These are phyloP conservation scores for Limnephilus rhombicus DNA, from an alignment of 2,888 invertebrate genomes.

Conservation along the genomic window DNA sequence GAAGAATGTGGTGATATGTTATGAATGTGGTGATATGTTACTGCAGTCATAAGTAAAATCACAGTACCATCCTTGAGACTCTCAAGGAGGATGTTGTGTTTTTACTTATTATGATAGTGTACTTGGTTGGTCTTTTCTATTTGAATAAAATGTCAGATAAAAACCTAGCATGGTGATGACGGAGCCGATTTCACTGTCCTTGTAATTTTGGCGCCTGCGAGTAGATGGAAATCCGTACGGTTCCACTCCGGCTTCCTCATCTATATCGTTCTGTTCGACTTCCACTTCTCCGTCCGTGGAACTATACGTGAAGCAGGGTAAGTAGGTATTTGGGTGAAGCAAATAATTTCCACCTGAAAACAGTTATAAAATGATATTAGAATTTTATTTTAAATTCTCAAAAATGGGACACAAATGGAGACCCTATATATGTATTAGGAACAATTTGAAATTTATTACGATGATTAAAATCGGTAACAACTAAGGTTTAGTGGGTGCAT, in stretches of 20 bases:
- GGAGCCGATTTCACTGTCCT: slow-evolving; percentile 76
- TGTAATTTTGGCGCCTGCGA: slow-evolving; percentile 72
- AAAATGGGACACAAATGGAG: not conserved
- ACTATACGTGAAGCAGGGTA: slow-evolving; percentile 85
- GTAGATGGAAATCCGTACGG: slow-evolving; percentile 76
- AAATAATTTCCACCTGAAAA: slow-evolving; percentile 76
- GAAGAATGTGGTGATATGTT: not conserved
- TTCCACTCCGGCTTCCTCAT: slow-evolving; percentile 65
- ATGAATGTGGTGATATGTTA: not conserved
- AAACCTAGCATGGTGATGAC: slow-evolving; percentile 77
- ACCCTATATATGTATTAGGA: too few relatives aligned
- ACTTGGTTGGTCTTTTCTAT: not conserved
- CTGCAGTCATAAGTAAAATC: too few relatives aligned
- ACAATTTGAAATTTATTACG: not conserved
- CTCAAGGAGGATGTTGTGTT: too few relatives aligned
- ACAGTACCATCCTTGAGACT: too few relatives aligned
- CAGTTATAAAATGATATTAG: not conserved
- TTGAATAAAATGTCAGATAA: not conserved
- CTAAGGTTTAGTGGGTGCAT: too few relatives aligned
- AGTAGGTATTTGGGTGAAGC: slow-evolving; percentile 87
- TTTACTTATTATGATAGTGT: not conserved
- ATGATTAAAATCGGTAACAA: not conserved
- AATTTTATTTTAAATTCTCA: not conserved
- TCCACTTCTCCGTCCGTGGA: slow-evolving; percentile 80
- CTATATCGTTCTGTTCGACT: slow-evolving; percentile 69